Percentiles rank a stretch among this genome's conserved stretches.
These are phyloP conservation scores for Tragelaphus strepsiceros DNA, from an alignment of 2,113 vertebrate species.

Conservation along the genomic window DNA sequence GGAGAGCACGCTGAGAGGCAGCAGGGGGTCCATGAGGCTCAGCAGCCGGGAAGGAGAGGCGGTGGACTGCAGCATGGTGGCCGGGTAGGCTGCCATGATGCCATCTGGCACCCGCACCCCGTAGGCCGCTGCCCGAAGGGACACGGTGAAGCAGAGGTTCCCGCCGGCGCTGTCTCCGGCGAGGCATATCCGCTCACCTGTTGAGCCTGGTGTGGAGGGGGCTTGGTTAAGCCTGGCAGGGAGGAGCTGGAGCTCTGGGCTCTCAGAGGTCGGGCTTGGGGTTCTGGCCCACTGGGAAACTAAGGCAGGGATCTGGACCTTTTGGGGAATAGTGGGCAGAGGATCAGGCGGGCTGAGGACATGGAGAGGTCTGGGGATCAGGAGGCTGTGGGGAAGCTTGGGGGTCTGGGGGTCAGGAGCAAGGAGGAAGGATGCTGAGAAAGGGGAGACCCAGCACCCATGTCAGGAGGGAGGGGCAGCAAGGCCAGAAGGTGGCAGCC, in stretches of 20 bases:
- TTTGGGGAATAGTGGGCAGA: background rate
- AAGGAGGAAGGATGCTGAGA: background rate
- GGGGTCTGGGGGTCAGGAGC: background rate
- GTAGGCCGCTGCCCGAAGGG: constrained; percentile 86
- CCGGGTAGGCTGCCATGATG: constrained; percentile 89
- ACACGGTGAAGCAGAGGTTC: constrained; percentile 89
- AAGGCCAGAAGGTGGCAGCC: background rate
- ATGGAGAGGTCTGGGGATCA: background rate
- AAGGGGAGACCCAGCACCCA: background rate
- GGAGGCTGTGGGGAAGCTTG: background rate
- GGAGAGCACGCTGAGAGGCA: constrained; percentile 91
- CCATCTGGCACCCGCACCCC: constrained; percentile 90
- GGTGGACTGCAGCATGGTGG: constrained; percentile 86
- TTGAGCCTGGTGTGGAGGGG: constrained; percentile 83
- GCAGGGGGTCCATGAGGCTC: constrained; percentile 91
- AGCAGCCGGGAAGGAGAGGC: constrained; percentile 94
- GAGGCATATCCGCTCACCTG: constrained; percentile 88
- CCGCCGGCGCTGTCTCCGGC: constrained; percentile 92
- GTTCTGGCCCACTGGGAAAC: background rate
- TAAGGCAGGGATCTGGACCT: background rate
- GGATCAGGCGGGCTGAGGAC: background rate
- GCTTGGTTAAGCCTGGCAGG: background rate
- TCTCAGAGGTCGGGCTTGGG: background rate
- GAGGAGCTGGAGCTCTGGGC: background rate
- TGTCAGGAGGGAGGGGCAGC: background rate